A percentile compares a stretch with the other conserved stretches of the same genome.
Evolutionary conservation across 2,888 invertebrate species (phyloP).

Genomic region (Eledone cirrhosa): DNA sequence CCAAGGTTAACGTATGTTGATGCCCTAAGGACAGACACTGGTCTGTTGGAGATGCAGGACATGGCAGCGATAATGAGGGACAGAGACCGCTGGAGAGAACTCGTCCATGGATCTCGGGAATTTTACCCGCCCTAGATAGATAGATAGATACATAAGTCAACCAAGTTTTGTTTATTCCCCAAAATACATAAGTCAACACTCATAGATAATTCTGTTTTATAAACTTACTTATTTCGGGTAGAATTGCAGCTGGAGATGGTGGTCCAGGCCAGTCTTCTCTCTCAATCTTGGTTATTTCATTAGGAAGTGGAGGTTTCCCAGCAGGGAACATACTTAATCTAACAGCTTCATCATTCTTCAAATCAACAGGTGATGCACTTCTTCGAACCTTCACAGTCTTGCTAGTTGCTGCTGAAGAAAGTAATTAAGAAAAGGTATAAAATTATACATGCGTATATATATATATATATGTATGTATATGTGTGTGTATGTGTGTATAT

Average conservation of each 20-base stretch:
- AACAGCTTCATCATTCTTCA: slow-evolving; percentile 59
- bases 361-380: slow-evolving; percentile 50
- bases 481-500: not conserved
- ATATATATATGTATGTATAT: not conserved
- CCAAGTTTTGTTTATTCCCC: no score
- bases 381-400: slow-evolving; percentile 49
- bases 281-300: slow-evolving; percentile 59
- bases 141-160: no score
- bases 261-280: slow-evolving; percentile 62
- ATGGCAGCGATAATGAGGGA: no score
- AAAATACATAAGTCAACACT: no score
- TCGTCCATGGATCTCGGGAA: no score
- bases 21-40: no score
- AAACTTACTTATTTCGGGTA: slow-evolving; percentile 57
- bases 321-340: slow-evolving; percentile 60
- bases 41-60: no score
- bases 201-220: no score
- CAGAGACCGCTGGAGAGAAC: no score
- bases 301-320: slow-evolving; percentile 55
- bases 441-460: not conserved
- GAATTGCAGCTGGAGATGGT: slow-evolving; percentile 57
- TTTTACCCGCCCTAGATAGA: no score
- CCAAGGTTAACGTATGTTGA: no score
- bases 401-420: slow-evolving; percentile 40
- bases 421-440: not conserved